Evolutionary conservation across 2,888 invertebrate species (phyloP), one percentile per base, ranked within the genome.

Genomic region (Drosophila paranaensis): DNA sequence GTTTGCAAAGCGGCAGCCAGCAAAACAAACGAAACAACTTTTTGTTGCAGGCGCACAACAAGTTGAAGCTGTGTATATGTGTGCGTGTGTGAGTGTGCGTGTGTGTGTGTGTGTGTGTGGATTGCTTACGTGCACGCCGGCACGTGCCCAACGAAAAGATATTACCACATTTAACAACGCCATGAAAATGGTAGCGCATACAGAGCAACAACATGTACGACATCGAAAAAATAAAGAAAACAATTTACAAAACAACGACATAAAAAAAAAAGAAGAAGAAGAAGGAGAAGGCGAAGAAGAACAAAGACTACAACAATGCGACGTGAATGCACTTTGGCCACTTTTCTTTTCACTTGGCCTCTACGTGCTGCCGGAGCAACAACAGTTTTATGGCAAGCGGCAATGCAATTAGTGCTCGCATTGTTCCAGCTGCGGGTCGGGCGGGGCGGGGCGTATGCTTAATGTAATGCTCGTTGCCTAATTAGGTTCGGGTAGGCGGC

Each of bases 101-200:
- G 43, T 46, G 39, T 27, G 43, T 54, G 40, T 65, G 16, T 57
- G 27, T 60, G 45, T 56, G 39, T 60, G 56, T 53, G 51, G 20
- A 35, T 55, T 61, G 57, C 42, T 69, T 66, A 87, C 81, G 85
- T 79, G 82, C 20, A 1, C 20, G 20, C 68, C 54, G 58, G 87
- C 83, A 87, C 72, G 84, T 83, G 79, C 72, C 64, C 54, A 58
- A 66, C 65, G 58, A 62, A 75, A 72, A 79, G 71, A 73, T 69
- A 79, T 79, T 79, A 77, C 81, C 79, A 68, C 79, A 79, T 77
- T 81, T 77, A 81, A 81, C 81, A 77, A 67, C 74, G 70, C 64
- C 73, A 70, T 66, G 61, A 71, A 72, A 75, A 63, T 60, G 60
- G 51, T 55, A 46, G 63, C 42, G 69, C 73, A 72, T 51, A 65